Conservation (phyloP, 2,113 vertebrate genomes). For the Callipepla squamata region DNA sequence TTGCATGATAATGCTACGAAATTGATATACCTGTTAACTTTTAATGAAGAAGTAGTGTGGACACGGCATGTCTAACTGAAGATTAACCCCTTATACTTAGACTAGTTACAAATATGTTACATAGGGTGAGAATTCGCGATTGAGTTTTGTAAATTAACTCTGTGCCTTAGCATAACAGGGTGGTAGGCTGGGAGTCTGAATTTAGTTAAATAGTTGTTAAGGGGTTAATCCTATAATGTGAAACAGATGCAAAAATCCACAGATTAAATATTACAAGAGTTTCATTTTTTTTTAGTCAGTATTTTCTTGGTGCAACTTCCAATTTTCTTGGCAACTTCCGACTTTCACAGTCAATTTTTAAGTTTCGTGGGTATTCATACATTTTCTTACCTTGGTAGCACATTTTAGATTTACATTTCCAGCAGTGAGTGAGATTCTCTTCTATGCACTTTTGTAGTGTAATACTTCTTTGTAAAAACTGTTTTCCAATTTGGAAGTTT, state of each 20-base stretch:
- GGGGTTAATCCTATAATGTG: slow-evolving; percentile 84
- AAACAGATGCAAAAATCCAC: slow-evolving; percentile 86
- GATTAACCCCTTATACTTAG: slow-evolving; percentile 86
- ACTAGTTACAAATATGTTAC: slow-evolving; percentile 13
- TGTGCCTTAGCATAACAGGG: slow-evolving; percentile 50
- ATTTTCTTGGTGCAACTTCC: slow-evolving; percentile 52
- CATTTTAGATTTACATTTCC: neutral
- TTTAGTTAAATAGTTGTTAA: slow-evolving; percentile 75
- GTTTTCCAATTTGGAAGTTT: slow-evolving; percentile 9
- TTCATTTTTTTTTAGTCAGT: slow-evolving; percentile 24
- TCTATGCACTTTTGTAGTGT: slow-evolving; percentile 2
- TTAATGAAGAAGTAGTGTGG: slow-evolving; percentile 82
- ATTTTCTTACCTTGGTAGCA: neutral
- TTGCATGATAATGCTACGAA: slow-evolving; percentile 65
- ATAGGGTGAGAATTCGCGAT: slow-evolving; percentile 64
- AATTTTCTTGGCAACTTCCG: slow-evolving; percentile 65
- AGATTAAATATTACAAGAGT: slow-evolving; percentile 67
- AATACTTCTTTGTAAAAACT: neutral
- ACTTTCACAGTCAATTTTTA: slow-evolving; percentile 34
- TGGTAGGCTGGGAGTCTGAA: slow-evolving; percentile 57
- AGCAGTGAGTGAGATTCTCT: neutral
- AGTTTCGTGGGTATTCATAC: neutral
- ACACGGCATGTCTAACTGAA: slow-evolving; percentile 82
- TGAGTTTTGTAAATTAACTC: slow-evolving; percentile 57
- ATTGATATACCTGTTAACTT: slow-evolving; percentile 76